phyloP scores from a whole-genome alignment of 2,113 vertebrate genomes.

The Motacilla alba region DNA sequence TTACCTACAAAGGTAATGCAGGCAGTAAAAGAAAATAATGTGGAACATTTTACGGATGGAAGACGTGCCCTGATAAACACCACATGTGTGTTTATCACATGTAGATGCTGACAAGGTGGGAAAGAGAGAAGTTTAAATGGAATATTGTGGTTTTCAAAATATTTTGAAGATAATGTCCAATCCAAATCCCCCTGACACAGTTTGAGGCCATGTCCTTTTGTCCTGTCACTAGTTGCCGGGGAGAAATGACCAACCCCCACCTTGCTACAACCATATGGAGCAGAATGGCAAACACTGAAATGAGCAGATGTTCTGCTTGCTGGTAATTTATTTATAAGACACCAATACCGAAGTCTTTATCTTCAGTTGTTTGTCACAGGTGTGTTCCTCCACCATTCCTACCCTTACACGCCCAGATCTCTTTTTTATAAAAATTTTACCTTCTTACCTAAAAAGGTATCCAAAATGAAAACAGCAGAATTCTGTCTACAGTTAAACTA shows the following conservation, averaged over 20 bases:
- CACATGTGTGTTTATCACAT: not conserved
- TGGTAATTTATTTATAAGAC: not conserved
- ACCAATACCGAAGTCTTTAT: not conserved
- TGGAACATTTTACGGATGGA: not conserved
- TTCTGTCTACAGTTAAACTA: not conserved
- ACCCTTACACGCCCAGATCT: not conserved
- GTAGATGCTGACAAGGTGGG: not conserved
- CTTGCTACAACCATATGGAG: rapidly evolving
- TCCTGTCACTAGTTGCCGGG: not conserved
- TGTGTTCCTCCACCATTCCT: not conserved
- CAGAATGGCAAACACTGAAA: not conserved
- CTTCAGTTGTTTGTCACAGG: not conserved
- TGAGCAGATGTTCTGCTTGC: not conserved
- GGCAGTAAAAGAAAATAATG: not conserved
- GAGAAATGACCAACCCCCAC: not conserved
- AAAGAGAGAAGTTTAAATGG: not conserved
- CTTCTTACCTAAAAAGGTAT: not conserved
- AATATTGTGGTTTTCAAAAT: not conserved
- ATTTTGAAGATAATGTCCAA: not conserved
- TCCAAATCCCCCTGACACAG: not conserved
- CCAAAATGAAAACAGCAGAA: not conserved
- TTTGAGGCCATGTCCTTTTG: not conserved
- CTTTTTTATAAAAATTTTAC: not conserved
- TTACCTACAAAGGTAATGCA: not conserved
- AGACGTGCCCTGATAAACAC: not conserved